Conservation (phyloP, 2,797 vertebrate species). For the Pseudochaenichthys georgianus region DNA sequence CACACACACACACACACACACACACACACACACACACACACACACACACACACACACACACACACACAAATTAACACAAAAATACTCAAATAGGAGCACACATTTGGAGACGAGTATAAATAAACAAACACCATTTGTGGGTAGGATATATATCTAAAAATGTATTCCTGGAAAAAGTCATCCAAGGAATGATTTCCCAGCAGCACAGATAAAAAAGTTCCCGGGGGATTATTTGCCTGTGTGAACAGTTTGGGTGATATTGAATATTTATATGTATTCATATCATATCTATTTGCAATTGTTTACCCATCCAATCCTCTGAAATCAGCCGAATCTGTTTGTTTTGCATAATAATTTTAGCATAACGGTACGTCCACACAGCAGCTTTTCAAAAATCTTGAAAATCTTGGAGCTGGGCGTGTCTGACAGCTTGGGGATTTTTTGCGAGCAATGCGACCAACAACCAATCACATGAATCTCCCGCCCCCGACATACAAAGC, state of each 20-base stretch:
- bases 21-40: background rate
- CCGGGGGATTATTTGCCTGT: slow-evolving; percentile 33
- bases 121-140: slow-evolving; percentile 38
- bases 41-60: background rate
- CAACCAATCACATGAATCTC: too few species aligned
- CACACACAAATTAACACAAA: background rate
- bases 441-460: too few species aligned
- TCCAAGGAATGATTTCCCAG: slow-evolving; percentile 12
- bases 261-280: slow-evolving; percentile 36
- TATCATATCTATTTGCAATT: slow-evolving; percentile 47
- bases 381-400: too few species aligned
- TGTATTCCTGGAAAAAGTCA: slow-evolving; percentile 36
- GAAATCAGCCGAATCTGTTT: slow-evolving; percentile 35
- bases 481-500: too few species aligned
- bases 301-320: slow-evolving; percentile 36
- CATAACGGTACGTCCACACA: background rate
- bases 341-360: slow-evolving; percentile 14
- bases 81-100: slow-evolving; percentile 16
- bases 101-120: slow-evolving; percentile 37
- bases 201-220: slow-evolving; percentile 21
- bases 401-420: too few species aligned
- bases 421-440: too few species aligned
- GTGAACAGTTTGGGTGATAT: slow-evolving; percentile 14
- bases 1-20: too few species aligned
- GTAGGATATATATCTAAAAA: slow-evolving; percentile 43